Conservation (phyloP, 2,797 vertebrate genomes). For the Danio tinwini region DNA sequence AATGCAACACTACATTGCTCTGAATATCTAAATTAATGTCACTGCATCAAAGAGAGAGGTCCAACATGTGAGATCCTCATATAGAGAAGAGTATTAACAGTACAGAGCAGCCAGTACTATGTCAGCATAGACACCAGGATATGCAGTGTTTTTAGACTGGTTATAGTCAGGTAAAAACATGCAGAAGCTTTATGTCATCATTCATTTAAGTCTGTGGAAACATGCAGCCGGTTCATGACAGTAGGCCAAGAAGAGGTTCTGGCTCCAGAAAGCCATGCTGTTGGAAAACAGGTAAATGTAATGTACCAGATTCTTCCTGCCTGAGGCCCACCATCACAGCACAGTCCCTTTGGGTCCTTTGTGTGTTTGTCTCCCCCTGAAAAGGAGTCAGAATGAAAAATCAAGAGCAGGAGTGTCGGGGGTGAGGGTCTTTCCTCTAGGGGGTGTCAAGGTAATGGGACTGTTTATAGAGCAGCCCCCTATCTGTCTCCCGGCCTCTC, state of each 20-base stretch:
- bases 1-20: too few relatives aligned
- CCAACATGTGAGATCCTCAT: too few relatives aligned
- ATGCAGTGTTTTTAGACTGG: background rate
- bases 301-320: constrained; percentile 48
- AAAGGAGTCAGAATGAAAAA: constrained; percentile 27
- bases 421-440: constrained; percentile 51
- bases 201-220: background rate
- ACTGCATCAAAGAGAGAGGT: too few relatives aligned
- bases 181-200: background rate
- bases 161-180: background rate
- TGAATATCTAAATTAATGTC: too few relatives aligned
- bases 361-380: constrained; percentile 45
- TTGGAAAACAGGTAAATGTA: constrained; percentile 19
- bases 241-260: background rate
- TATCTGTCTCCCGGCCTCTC: constrained; percentile 42
- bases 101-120: too few relatives aligned
- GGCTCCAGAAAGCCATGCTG: background rate
- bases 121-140: too few relatives aligned
- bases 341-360: constrained; percentile 40
- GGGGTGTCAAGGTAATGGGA: constrained; percentile 48
- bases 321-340: constrained; percentile 32
- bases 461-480: constrained; percentile 36
- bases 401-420: constrained; percentile 27
- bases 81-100: too few relatives aligned
- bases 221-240: background rate